These are phyloP conservation scores for Orussus abietinus DNA, from an alignment of 1,140 invertebrate species.

Conservation along the genomic window DNA sequence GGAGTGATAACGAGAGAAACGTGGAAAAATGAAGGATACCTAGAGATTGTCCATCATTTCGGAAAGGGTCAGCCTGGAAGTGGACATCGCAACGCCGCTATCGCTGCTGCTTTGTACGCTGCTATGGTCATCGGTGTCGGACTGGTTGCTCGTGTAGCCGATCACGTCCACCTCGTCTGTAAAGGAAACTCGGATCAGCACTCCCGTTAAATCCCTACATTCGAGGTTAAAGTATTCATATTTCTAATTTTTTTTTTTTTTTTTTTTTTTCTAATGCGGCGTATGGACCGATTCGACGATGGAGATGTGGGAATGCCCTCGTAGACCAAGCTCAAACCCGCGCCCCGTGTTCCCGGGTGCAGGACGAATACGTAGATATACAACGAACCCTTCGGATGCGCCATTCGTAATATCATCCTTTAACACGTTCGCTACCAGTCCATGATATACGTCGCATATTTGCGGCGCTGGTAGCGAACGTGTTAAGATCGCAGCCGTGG, in stretches of 20 bases:
- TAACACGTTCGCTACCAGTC: too few species aligned
- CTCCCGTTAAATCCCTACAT: too few species aligned
- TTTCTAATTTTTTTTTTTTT: not conserved
- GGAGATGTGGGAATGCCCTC: not conserved
- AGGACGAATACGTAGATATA: too few species aligned
- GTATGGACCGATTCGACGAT: too few species aligned
- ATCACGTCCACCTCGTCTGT: constrained; percentile 85
- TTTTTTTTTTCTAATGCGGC: not conserved
- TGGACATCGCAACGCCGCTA: constrained; percentile 73
- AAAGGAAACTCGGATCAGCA: too few species aligned
- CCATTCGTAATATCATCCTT: too few species aligned
- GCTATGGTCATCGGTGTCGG: constrained; percentile 79
- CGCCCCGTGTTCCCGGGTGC: too few species aligned
- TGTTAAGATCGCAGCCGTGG: too few species aligned
- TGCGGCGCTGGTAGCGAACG: too few species aligned
- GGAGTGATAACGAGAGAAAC: not conserved
- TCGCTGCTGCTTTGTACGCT: constrained; percentile 76
- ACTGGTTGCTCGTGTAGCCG: constrained; percentile 80
- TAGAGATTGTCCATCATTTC: constrained; percentile 55
- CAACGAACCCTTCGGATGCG: too few species aligned
- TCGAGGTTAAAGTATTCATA: constrained; percentile 1
- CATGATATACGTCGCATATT: too few species aligned
- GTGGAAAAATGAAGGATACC: constrained; percentile 24
- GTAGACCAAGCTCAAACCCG: too few species aligned
- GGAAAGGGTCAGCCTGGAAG: constrained; percentile 64